Evolutionary conservation across 2,113 vertebrate species (phyloP), one percentile per base, ranked within the genome.

Genomic region (Callaeas wilsoni): DNA sequence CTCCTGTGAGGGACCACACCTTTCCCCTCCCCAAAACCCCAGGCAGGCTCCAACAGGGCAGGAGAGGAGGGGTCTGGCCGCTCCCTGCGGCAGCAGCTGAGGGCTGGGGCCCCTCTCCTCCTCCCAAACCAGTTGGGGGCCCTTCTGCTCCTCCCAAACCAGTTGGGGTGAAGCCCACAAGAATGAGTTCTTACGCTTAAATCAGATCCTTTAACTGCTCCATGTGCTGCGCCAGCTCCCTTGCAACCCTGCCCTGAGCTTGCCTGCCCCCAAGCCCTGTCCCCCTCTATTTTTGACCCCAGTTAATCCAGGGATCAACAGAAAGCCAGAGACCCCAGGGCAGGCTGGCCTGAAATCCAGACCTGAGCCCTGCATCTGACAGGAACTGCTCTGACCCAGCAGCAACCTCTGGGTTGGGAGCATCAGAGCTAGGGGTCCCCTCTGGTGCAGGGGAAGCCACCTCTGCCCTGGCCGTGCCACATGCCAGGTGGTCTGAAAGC

Each of bases 391-490:
- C 29, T 46, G 60, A 83, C 29, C 87, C 63, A 14, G 16, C 39
- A 71, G 41, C 33, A 9, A 3, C 20, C 44, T 47, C 78, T 4
- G 3, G 17, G 8, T 4, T 1, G 2, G 37, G 8, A 63, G 32
- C 52, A 74, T 5, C 49, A 49, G 46, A 47, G 39, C 23, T 2
- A 0, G 35, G 42, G n/a, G 41, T 37, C 23, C 35, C 9, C 15
- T 50, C 9, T 2, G 3, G 41, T 6, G 23, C 0, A 0, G 1
- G 0, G 33, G 26, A 5, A 13, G 60, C 32, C 55, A 37, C 39
- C 29, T 44, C 70, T 12, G 27, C 39, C 21, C 59, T 17, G 56
- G 44, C 78, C 76, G 32, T 37, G 8, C 25, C 50, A 5, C 9
- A 16, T 37, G 32, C 55, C 67, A 35, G 26, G 16, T 0, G 9